Base-by-base conservation (phyloP, 1,140 invertebrate species). In the Orchestia grillus region DNA sequence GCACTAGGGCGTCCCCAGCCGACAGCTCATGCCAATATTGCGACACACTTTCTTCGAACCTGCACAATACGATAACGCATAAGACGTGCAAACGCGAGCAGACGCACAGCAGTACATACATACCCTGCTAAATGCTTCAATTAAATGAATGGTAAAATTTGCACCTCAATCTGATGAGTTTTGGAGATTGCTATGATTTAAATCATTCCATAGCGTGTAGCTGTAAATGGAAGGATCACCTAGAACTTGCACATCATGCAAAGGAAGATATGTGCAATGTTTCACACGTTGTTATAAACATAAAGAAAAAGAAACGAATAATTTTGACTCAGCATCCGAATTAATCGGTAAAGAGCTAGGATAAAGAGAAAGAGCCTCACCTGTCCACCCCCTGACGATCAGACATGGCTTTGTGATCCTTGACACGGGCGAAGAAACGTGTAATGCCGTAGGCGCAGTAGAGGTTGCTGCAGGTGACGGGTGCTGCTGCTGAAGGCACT, bases 361-460 rank as follows among this genome's bases (percentile, higher is more conserved):
- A 53, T 94, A 28, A 11, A 90, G 0, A 0, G n/a, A 90, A 41
- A 4, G 41, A 77, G 88, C 88, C 88, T 91, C 92, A 94, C 92
- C 43, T 45, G 45, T 94, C 8, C 44, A n/a, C 44, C 43, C 92
- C 45, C 92, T 94, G 92, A 40, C 40, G 92, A 16, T 45, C 92
- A 45, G 43, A 8, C 15, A 94, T n/a, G 41, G 43, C 36, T 40
- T 94, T 94, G 43, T 44, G 0, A 44, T 94, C 43, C 44, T 44
- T 92, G 41, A 40, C 92, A 11, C 36, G 3, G 36, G 92, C 16
- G 40, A 94, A 94, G 44, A 94, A 94, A 44, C 92, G 92, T 44
- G 45, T 45, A 19, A 94, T 94, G 92, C 44, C 40, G 44, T 94
- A 94, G 1, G 92, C 92, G 44, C 92, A 94, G 92, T 94, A 94